Evolutionary conservation across 2,888 invertebrate species (phyloP).

Genomic region (Parnassius mnemosyne): DNA sequence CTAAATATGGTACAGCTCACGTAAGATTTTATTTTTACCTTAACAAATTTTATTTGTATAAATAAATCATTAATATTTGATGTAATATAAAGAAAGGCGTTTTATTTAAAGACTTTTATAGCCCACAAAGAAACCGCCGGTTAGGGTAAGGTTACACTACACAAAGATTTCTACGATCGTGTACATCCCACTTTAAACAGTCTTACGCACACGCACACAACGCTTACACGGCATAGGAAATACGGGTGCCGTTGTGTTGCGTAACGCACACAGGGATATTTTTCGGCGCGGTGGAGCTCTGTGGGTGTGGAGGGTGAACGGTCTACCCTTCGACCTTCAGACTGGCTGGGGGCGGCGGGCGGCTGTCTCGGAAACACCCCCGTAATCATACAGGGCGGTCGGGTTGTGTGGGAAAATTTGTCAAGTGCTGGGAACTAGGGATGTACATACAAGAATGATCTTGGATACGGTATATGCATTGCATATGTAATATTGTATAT

Average conservation of each 20-base stretch:
- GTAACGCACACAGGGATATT: conserved; percentile 27
- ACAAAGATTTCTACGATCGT: not conserved
- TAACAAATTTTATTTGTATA: too few species aligned
- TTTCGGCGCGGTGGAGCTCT: conserved; percentile 33
- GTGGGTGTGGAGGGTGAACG: conserved; percentile 59
- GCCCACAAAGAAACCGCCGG: not conserved
- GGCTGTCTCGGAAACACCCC: conserved; percentile 64
- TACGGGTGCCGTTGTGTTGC: not conserved
- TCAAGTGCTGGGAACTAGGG: conserved; percentile 25
- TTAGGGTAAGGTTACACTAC: not conserved
- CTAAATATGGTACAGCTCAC: too few species aligned
- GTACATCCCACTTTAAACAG: not conserved
- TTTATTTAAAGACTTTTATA: too few species aligned
- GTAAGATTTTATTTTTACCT: too few species aligned
- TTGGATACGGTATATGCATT: conserved; percentile 1
- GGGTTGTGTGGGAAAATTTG: conserved; percentile 28
- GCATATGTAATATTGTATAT: not conserved
- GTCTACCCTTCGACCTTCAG: conserved; percentile 73
- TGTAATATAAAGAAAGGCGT: too few species aligned
- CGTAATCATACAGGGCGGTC: conserved; percentile 31
- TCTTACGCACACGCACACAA: conserved; percentile 8
- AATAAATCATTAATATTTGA: too few species aligned
- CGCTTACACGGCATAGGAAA: not conserved
- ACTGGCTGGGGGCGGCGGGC: conserved; percentile 48
- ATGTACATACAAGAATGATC: conserved; percentile 6